Conservation (phyloP, 2,888 invertebrate genomes). For the Pyrgus malvae region DNA sequence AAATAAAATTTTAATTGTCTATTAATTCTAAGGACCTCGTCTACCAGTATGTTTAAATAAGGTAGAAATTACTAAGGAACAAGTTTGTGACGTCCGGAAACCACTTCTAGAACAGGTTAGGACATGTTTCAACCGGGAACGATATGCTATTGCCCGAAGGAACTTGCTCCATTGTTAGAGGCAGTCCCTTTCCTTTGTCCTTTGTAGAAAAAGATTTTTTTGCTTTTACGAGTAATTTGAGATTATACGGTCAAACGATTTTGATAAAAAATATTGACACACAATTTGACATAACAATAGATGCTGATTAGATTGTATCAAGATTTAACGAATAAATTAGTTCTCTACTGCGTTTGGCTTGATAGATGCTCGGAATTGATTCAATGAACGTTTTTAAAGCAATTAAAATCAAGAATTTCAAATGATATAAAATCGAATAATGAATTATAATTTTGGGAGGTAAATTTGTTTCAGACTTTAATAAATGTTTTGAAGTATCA, state of each 20-base stretch:
- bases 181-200: constrained; percentile 5
- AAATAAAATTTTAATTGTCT: not conserved
- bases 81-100: constrained; percentile 32
- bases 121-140: constrained; percentile 40
- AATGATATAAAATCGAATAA: no score
- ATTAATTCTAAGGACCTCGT: not conserved
- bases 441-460: no score
- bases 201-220: constrained; percentile 3
- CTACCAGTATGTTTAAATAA: constrained; percentile 5
- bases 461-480: no score
- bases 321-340: no score
- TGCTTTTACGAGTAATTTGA: not conserved
- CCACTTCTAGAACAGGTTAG: constrained; percentile 40
- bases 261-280: not conserved
- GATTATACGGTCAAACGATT: not conserved
- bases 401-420: no score
- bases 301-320: not conserved
- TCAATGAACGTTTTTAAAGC: no score
- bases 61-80: constrained; percentile 17
- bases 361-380: no score
- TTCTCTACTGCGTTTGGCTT: no score
- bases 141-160: constrained; percentile 29
- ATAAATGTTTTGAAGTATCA: not conserved
- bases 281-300: not conserved
- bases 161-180: constrained; percentile 20